phyloP scores from a whole-genome alignment of 1,140 invertebrate species.

The Listronotus bonariensis region DNA sequence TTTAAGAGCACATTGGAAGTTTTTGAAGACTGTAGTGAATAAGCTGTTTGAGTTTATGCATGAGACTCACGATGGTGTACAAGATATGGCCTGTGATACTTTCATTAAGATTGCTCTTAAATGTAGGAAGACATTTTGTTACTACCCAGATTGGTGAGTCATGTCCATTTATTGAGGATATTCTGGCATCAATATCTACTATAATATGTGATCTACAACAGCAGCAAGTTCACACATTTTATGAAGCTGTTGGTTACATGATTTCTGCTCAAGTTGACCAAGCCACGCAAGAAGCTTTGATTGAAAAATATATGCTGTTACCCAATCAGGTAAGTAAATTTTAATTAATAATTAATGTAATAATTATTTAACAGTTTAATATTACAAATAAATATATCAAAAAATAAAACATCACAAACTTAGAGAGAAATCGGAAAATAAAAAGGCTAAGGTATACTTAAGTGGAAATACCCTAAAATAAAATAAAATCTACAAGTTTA shows the following conservation, averaged over 20 bases:
- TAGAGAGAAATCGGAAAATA: too few species aligned
- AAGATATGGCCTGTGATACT: constrained; percentile 99
- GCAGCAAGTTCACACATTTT: constrained; percentile 96
- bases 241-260: constrained; percentile 99
- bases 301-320: constrained; percentile 96
- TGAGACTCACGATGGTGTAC: constrained; percentile 99
- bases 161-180: constrained; percentile 99
- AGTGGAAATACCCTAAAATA: too few species aligned
- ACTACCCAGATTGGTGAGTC: constrained; percentile 94
- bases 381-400: too few species aligned
- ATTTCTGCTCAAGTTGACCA: constrained; percentile 94
- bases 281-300: constrained; percentile 86
- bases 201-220: constrained; percentile 99
- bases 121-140: constrained; percentile 96
- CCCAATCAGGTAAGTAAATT: constrained; percentile 82
- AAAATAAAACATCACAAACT: too few species aligned
- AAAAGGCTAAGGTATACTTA: too few species aligned
- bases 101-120: constrained; percentile 99
- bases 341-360: too few species aligned
- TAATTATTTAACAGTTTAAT: too few species aligned
- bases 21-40: constrained; percentile 99
- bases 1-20: constrained; percentile 99
- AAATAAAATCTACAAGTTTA: too few species aligned
- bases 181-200: constrained; percentile 91
- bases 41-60: constrained; percentile 99